Conservation (phyloP, 2,113 vertebrate genomes). For the Dicerorhinus sumatrensis region DNA sequence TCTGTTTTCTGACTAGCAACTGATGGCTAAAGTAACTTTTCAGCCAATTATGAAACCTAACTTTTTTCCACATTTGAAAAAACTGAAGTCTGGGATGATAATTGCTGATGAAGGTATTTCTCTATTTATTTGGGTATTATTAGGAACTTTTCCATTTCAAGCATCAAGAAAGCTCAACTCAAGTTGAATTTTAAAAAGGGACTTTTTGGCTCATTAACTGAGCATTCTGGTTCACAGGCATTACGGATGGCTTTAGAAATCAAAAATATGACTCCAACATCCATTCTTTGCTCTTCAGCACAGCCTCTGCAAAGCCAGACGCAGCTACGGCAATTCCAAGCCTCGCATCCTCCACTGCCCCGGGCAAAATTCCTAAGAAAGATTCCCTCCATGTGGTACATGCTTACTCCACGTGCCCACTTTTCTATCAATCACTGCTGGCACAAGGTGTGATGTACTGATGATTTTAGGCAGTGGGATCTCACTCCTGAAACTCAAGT, state of each 20-base stretch:
- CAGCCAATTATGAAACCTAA: background rate
- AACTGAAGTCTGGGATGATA: background rate
- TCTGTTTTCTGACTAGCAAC: background rate
- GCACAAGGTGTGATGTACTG: background rate
- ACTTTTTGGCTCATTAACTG: background rate
- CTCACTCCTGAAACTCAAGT: background rate
- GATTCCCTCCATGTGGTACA: too few relatives aligned
- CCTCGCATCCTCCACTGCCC: background rate
- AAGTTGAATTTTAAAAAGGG: background rate
- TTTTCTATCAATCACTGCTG: background rate
- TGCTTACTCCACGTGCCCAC: background rate
- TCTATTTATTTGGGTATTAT: background rate
- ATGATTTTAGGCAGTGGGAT: background rate
- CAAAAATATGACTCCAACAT: background rate
- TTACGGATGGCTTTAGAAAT: background rate
- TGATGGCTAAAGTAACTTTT: background rate
- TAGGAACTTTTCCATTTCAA: background rate
- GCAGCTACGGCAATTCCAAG: accelerated
- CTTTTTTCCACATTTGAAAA: background rate
- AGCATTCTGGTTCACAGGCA: background rate
- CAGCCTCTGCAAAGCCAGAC: too few relatives aligned
- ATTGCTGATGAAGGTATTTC: background rate
- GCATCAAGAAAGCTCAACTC: background rate
- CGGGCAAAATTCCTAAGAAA: background rate
- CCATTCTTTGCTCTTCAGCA: background rate